These are phyloP conservation scores for Gyps fulvus DNA, from an alignment of 2,113 vertebrate species.

Conservation along the genomic window DNA sequence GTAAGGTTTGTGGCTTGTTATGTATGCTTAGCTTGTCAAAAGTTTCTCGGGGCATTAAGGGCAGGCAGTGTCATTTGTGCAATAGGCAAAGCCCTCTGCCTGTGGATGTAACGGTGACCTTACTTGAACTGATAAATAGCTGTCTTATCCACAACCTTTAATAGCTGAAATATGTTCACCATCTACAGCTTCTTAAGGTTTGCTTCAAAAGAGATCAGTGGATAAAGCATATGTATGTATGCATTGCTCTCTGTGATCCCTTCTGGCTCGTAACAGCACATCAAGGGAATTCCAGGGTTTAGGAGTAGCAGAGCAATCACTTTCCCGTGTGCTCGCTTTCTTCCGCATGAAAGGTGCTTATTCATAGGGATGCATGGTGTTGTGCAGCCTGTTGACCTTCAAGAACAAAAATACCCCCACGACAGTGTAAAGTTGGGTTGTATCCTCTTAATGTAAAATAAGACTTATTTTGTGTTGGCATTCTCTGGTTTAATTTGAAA, in stretches of 20 bases:
- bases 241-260: neutral
- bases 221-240: neutral
- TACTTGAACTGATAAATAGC: conserved; percentile 4
- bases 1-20: neutral
- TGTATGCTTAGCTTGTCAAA: neutral
- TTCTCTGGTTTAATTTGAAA: conserved; percentile 1
- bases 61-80: neutral
- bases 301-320: neutral
- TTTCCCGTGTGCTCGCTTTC: neutral
- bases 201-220: neutral
- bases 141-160: neutral
- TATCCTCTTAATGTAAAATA: neutral
- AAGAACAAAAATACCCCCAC: neutral
- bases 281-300: neutral
- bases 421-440: neutral
- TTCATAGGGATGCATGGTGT: neutral
- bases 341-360: neutral
- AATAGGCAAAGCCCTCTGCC: neutral
- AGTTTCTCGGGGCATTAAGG: neutral
- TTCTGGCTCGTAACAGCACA: neutral
- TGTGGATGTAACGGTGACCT: neutral
- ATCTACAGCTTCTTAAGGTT: neutral
- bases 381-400: neutral
- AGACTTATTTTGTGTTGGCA: neutral
- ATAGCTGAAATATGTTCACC: neutral